phyloP scores from a whole-genome alignment of 2,113 vertebrate genomes.

The Cyprinodon brontotheroides region DNA sequence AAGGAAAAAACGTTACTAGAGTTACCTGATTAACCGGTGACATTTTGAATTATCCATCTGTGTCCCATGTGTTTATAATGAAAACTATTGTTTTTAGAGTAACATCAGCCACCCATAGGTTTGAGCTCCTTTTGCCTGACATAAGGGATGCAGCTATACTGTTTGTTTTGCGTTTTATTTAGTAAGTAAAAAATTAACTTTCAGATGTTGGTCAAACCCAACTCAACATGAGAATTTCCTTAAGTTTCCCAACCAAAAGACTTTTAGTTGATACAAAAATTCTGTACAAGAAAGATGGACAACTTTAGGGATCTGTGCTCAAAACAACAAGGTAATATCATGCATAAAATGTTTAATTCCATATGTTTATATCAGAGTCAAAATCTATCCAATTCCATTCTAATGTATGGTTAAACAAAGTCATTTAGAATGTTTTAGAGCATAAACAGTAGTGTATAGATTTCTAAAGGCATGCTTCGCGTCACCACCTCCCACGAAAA shows the following conservation, averaged over 20 bases:
- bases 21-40: background rate
- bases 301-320: background rate
- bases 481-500: no score
- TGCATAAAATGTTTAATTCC: no score
- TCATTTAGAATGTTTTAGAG: no score
- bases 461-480: no score
- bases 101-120: slow-evolving; percentile 20
- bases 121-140: background rate
- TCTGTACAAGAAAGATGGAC: background rate
- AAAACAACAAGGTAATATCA: no score
- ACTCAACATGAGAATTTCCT: slow-evolving; percentile 13
- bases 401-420: no score
- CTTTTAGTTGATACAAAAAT: slow-evolving; percentile 26
- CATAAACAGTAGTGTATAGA: no score
- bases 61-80: slow-evolving; percentile 24
- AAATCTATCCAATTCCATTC: no score
- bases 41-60: slow-evolving; percentile 14
- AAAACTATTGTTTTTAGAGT: slow-evolving; percentile 1
- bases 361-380: no score
- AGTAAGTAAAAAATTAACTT: slow-evolving; percentile 31
- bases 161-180: slow-evolving; percentile 3
- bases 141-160: background rate
- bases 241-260: slow-evolving; percentile 11
- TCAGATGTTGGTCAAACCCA: slow-evolving; percentile 6
- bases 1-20: background rate